Evolutionary conservation across 2,797 vertebrate genomes (phyloP).

Genomic region (Onychomys arenicola): DNA sequence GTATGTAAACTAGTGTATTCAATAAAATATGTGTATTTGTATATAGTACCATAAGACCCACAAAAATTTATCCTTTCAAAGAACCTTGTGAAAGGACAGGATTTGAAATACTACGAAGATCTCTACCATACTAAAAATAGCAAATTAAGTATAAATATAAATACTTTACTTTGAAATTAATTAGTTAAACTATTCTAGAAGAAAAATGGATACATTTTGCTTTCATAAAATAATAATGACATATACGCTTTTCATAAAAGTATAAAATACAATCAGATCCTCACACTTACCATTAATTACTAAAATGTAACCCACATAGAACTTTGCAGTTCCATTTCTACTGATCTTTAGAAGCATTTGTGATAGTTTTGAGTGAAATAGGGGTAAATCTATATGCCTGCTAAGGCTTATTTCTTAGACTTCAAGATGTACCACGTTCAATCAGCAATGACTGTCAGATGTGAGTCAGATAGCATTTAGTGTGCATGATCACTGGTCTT

Average conservation of each 20-base stretch:
- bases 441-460: constrained; percentile 74
- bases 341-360: constrained; percentile 55
- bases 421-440: constrained; percentile 60
- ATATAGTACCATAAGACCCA: background rate
- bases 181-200: background rate
- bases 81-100: background rate
- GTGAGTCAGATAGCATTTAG: constrained; percentile 77
- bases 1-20: background rate
- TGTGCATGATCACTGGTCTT: constrained; percentile 64
- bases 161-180: background rate
- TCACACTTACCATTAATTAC: background rate
- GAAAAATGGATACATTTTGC: background rate
- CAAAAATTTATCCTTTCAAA: background rate
- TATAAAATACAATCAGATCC: background rate
- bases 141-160: background rate
- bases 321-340: background rate
- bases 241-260: background rate
- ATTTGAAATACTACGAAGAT: background rate
- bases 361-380: constrained; percentile 22
- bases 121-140: background rate
- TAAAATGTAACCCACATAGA: constrained; percentile 46
- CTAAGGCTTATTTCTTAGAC: constrained; percentile 63
- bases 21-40: background rate
- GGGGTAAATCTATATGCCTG: constrained; percentile 25
- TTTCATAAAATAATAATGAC: constrained; percentile 26